Evolutionary conservation across 2,113 vertebrate species (phyloP).

Genomic region (Ramphastos sulfuratus): DNA sequence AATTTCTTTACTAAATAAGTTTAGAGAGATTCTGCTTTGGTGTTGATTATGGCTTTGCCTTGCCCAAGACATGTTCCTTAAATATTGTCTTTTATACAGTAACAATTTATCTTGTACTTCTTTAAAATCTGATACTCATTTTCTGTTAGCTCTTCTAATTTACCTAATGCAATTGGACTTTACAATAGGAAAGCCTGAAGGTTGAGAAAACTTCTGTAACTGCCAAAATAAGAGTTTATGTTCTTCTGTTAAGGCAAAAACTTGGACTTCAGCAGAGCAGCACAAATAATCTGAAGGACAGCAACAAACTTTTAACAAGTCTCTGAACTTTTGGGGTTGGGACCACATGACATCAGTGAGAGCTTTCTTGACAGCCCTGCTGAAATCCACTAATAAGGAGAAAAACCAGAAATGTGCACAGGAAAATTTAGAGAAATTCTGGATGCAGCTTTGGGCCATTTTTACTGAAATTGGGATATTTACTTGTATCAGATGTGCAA

Average conservation of each 20-base stretch:
- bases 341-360: neutral
- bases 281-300: neutral
- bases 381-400: neutral
- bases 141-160: slow-evolving; percentile 39
- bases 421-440: neutral
- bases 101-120: slow-evolving; percentile 29
- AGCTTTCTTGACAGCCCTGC: neutral
- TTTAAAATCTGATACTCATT: slow-evolving; percentile 38
- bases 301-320: neutral
- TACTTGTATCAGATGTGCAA: neutral
- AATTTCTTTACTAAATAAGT: slow-evolving; percentile 49
- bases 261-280: neutral
- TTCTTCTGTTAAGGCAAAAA: neutral
- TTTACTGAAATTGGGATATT: neutral
- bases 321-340: neutral
- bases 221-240: slow-evolving; percentile 9
- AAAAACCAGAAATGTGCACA: neutral
- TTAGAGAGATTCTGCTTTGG: slow-evolving; percentile 50
- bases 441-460: neutral
- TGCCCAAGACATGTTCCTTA: neutral
- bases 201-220: neutral
- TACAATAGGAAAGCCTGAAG: slow-evolving; percentile 13
- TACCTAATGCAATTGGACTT: slow-evolving; percentile 34
- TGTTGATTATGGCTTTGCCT: neutral
- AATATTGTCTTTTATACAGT: slow-evolving; percentile 39